Base-by-base conservation (phyloP, 2,888 invertebrate genomes). In the Lordiphosa fenestrarum region DNA sequence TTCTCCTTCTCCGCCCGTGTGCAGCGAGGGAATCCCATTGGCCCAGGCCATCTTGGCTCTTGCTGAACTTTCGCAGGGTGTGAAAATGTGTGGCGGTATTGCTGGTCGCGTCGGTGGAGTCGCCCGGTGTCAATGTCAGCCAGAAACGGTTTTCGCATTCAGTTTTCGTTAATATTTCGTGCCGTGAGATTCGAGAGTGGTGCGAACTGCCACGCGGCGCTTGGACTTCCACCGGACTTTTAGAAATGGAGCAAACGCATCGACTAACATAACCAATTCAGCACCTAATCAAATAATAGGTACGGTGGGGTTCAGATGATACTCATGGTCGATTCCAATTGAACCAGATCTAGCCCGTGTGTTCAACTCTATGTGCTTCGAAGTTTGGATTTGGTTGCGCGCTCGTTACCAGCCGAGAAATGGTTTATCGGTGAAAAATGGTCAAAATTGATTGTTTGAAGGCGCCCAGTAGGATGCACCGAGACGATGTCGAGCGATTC, bases 121-220 rank as follows among this genome's bases (percentile, higher is more conserved):
- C 15, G 9, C 15, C n/a, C 33, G 44, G 44, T 44, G 44, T 46
- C 42, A 46, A 42, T 49, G 36, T 49, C 52, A 40, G 48, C 54
- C 30, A 37, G 52, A 57, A 67, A 38, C 25, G 52, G 37, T 41
- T 56, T 67, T 61, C 50, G 23, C 53, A 50, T 65, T 78, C 53
- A 75, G 80, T 75, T 68, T 68, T 53, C 65, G 61, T 48, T 53
- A 47, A 47, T 63, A 61, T 60, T 63, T 57, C 71, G 71, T 52
- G 68, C 33, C 57, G 80, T 44, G 61, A 58, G 47, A 71, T 68
- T 54, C 51, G 12, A 13, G n/a, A 47, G 41, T 38, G 39, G 39
- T 36, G 46, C 61, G 68, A 49, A 52, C 47, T 36, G 41, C 35
- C 33, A 30, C 30, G 30, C 30, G 30, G 30, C 9, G 6, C 25